phyloP scores from a whole-genome alignment of 2,113 vertebrate genomes.

The Sula dactylatra region DNA sequence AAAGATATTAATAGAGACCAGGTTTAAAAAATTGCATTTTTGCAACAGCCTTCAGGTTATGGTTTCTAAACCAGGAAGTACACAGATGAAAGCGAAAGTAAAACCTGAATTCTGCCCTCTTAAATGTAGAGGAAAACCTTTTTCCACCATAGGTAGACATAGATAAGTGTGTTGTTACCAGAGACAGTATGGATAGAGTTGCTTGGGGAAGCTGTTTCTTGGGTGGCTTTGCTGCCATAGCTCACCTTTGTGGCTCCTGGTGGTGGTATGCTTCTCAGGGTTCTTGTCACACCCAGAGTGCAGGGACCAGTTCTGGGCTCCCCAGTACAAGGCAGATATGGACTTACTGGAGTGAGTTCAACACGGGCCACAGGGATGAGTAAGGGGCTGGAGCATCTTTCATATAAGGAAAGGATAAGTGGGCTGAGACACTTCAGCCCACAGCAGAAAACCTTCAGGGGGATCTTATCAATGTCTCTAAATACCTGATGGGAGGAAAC shows the following conservation, averaged over 20 bases:
- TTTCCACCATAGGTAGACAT: background rate
- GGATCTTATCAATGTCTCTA: background rate
- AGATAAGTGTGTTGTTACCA: background rate
- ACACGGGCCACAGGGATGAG: background rate
- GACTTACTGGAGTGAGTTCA: background rate
- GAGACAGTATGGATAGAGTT: background rate
- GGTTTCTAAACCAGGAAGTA: background rate
- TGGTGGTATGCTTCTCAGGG: background rate
- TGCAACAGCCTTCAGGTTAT: background rate
- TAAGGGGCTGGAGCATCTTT: background rate
- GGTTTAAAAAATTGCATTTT: background rate
- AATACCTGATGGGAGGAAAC: background rate
- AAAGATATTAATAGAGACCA: background rate
- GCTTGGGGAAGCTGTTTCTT: background rate
- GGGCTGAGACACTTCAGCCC: background rate
- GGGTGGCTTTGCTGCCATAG: background rate
- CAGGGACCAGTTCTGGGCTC: background rate
- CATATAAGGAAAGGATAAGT: background rate
- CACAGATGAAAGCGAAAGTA: background rate
- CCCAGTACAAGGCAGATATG: background rate
- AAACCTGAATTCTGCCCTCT: background rate
- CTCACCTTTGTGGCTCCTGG: background rate
- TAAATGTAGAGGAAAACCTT: background rate
- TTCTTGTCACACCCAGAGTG: background rate
- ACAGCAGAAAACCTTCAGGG: background rate